Evolutionary conservation across 1,140 invertebrate genomes (phyloP), one percentile per base, ranked within the genome.

Genomic region (Agrilus planipennis): DNA sequence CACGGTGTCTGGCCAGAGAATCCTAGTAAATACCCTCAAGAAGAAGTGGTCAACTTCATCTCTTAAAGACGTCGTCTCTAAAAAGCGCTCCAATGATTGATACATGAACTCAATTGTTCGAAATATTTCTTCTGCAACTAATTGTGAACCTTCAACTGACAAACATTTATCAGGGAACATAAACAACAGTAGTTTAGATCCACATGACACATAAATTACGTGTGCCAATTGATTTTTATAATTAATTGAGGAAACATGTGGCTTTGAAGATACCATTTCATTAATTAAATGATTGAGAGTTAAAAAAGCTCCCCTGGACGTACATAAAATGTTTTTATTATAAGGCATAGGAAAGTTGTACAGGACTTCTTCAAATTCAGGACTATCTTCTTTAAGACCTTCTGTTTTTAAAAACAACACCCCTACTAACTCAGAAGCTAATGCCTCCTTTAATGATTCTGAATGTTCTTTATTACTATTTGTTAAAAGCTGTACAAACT

Each of bases 211-310:
- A 46, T 79, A 80, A 14, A 69, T 60, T 25, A 79, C 56, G 55
- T 79, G 69, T 40, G 72, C 63, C 37, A 71, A 47, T 41, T 65
- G 61, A 32, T 66, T 65, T 23, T 69, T 68, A 36, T 69, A 55
- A 27, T 67, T 49, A 25, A 79, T 57, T 30, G 71, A 71, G 16
- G 76, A 73, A 39, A 68, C 66, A 41, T 59, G 45, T 11, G 77
- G 75, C 49, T 67, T 61, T 47, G 65, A 65, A 12, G 69, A 71
- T 40, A 72, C 62, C 30, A 75, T 68, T 47, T 77, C 75, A 14
- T 75, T 68, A 18, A 79, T 58, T 51, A 81, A 67, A 55, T 80
- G 77, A 58, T 75, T 75, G 10, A 81, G 58, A 3, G 79, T 81
- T 17, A 80, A 67, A 60, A 77, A 81, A 25, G 76, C 71, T 22